phyloP scores from a whole-genome alignment of 2,113 vertebrate species.

The Oostethus manadensis region DNA sequence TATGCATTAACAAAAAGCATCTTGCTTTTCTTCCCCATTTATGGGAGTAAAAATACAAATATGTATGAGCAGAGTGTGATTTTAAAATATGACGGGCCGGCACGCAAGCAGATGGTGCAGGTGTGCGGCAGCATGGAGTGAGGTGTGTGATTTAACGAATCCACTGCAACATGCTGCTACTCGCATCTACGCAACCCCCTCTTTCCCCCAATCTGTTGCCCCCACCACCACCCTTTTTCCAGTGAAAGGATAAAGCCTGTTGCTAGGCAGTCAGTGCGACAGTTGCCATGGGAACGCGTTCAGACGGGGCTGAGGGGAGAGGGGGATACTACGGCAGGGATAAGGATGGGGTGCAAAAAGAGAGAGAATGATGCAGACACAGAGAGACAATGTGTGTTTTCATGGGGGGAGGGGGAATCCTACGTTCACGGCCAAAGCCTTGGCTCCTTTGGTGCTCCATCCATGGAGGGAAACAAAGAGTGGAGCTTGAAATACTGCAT shows the following conservation, averaged over 20 bases:
- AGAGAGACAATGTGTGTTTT: slow-evolving; percentile 12
- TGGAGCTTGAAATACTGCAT: slow-evolving; percentile 9
- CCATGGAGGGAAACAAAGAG: slow-evolving; percentile 51
- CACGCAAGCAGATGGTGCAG: slow-evolving; percentile 13
- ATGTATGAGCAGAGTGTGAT: not conserved
- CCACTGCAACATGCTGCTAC: slow-evolving; percentile 32
- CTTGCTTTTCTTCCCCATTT: too few species aligned
- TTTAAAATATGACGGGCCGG: not conserved
- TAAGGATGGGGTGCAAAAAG: slow-evolving; percentile 51
- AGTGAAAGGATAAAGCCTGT: slow-evolving; percentile 68
- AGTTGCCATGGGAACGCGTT: slow-evolving; percentile 74
- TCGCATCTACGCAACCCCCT: slow-evolving; percentile 29
- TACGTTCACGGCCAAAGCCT: slow-evolving; percentile 62
- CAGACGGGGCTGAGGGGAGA: slow-evolving; percentile 64
- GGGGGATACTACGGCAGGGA: slow-evolving; percentile 38
- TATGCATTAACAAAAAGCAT: too few species aligned
- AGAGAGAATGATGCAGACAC: slow-evolving; percentile 36
- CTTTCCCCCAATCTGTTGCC: slow-evolving; percentile 23
- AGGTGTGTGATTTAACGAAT: slow-evolving; percentile 24
- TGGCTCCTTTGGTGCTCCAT: slow-evolving; percentile 27
- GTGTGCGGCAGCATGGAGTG: slow-evolving; percentile 5
- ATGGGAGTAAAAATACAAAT: slow-evolving; percentile 1
- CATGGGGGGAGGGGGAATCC: slow-evolving; percentile 38
- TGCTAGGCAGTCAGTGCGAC: slow-evolving; percentile 74
- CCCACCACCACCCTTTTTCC: slow-evolving; percentile 36